phyloP scores from a whole-genome alignment of 2,797 vertebrate genomes.

The Varecia variegata region DNA sequence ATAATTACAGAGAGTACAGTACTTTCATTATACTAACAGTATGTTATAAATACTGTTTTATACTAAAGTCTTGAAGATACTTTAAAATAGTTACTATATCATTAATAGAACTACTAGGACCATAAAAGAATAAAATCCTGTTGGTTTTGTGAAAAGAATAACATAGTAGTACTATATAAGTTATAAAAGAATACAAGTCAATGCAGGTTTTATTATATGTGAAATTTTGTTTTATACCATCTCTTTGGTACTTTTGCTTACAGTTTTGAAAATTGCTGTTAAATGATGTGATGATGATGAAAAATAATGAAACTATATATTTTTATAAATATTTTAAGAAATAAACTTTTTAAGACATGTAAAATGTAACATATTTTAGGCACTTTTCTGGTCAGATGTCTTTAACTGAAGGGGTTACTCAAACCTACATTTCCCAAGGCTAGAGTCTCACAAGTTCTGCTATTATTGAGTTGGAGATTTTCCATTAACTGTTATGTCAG shows the following conservation, averaged over 20 bases:
- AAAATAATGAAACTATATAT: background rate
- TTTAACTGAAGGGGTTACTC: background rate
- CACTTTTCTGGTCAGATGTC: background rate
- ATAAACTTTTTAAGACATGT: background rate
- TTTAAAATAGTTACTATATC: background rate
- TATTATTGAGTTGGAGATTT: background rate
- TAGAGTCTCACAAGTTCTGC: background rate
- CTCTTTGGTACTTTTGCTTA: background rate
- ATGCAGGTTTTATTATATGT: background rate
- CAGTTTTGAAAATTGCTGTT: conserved; percentile 33
- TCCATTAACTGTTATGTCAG: background rate
- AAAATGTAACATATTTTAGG: background rate
- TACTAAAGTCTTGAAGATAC: background rate
- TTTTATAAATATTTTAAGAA: background rate
- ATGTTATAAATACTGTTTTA: background rate
- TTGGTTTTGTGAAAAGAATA: background rate
- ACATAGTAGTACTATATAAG: background rate
- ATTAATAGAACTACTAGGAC: background rate
- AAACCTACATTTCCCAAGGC: background rate
- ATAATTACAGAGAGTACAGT: background rate
- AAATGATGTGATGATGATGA: background rate
- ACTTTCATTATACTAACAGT: background rate
- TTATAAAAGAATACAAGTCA: background rate
- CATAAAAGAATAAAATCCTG: background rate
- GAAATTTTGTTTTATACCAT: background rate